phyloP scores from a whole-genome alignment of 2,113 vertebrate species.

The Ailurus styani region DNA sequence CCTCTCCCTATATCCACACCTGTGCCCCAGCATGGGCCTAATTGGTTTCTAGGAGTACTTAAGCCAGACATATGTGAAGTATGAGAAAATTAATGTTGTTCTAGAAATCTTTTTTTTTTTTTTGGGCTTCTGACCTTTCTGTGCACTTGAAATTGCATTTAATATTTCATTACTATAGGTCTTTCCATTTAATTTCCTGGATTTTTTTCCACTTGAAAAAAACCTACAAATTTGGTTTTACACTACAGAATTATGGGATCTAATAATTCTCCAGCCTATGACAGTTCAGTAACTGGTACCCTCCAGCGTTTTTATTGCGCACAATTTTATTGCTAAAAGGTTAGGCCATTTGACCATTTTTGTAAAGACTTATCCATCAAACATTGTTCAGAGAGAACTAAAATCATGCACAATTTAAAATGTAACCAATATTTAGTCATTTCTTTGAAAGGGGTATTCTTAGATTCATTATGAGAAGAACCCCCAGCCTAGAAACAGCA shows the following conservation, averaged over 20 bases:
- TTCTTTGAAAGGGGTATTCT: constrained; percentile 5
- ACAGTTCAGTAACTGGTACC: constrained; percentile 47
- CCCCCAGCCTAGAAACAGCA: not conserved
- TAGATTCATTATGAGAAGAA: not conserved
- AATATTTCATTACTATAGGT: constrained; percentile 71
- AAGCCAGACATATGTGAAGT: not conserved
- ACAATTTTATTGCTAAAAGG: constrained; percentile 68
- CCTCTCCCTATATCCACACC: not conserved
- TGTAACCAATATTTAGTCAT: constrained; percentile 3
- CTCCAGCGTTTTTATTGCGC: constrained; percentile 63
- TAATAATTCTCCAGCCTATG: constrained; percentile 55
- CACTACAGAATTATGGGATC: constrained; percentile 44
- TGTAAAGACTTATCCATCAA: constrained; percentile 58
- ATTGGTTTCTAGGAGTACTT: not conserved
- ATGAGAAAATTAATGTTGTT: constrained; percentile 62
- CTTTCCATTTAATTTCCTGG: constrained; percentile 68
- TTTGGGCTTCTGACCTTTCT: constrained; percentile 57
- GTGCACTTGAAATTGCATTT: constrained; percentile 70
- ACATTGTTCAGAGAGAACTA: constrained; percentile 38
- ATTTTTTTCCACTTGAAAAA: constrained; percentile 48
- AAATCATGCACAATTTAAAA: constrained; percentile 46
- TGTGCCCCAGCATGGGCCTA: not conserved
- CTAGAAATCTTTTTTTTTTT: constrained; percentile 23
- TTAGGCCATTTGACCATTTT: constrained; percentile 65
- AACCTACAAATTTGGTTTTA: constrained; percentile 59